phyloP scores from a whole-genome alignment of 1,140 invertebrate genomes.

The Anagrus nilaparvatae region DNA sequence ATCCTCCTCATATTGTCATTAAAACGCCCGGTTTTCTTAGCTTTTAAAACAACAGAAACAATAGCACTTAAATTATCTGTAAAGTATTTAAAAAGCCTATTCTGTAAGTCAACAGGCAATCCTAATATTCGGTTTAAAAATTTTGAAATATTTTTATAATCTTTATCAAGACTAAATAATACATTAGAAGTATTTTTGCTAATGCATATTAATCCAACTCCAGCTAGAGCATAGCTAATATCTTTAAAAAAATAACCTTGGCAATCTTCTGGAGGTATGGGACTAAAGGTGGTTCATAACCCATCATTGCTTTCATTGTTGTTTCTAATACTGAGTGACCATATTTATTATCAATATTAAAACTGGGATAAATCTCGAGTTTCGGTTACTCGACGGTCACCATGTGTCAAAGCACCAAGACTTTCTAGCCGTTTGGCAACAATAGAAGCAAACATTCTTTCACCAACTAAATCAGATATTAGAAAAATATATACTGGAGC shows the following conservation, averaged over 20 bases:
- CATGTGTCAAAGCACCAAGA: constrained; percentile 93
- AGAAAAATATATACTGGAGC: constrained; percentile 98
- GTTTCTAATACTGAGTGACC: constrained; percentile 86
- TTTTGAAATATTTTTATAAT: constrained; percentile 96
- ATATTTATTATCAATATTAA: constrained; percentile 97
- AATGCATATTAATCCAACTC: constrained; percentile 84
- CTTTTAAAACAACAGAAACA: constrained; percentile 71
- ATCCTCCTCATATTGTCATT: constrained; percentile 92
- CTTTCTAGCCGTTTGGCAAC: constrained; percentile 96
- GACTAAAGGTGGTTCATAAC: constrained; percentile 72
- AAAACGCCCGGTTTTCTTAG: constrained; percentile 68
- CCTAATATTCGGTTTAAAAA: constrained; percentile 97
- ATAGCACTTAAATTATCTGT: constrained; percentile 86
- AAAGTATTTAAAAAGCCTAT: constrained; percentile 95
- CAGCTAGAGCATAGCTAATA: constrained; percentile 78
- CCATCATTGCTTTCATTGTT: constrained; percentile 83
- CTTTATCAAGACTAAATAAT: constrained; percentile 79
- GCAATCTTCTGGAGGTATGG: constrained; percentile 82
- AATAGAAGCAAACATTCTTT: constrained; percentile 88
- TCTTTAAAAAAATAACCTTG: constrained; percentile 92
- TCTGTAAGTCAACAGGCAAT: constrained; percentile 93
- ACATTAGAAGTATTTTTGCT: constrained; percentile 70
- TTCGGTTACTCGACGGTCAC: constrained; percentile 94
- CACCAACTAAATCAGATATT: constrained; percentile 96
- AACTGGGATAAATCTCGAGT: constrained; percentile 93